A percentile compares a stretch with the other conserved stretches of the same genome.
These are phyloP conservation scores for Theocolax elegans DNA, from an alignment of 1,140 invertebrate genomes.

Conservation along the genomic window DNA sequence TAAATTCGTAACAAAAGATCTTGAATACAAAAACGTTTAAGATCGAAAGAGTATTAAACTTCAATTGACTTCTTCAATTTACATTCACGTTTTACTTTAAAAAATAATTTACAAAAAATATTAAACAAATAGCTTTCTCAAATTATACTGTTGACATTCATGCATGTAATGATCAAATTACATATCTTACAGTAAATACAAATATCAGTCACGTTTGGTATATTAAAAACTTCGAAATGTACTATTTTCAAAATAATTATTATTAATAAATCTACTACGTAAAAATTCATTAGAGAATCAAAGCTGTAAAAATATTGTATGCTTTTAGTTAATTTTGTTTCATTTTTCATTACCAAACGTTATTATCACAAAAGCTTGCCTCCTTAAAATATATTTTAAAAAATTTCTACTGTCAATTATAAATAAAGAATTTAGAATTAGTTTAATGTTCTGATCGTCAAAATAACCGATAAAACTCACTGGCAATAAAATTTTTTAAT, in stretches of 20 bases:
- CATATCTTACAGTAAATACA: conserved; percentile 5
- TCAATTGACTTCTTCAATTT: conserved; percentile 15
- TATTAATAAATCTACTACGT: conserved; percentile 19
- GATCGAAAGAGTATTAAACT: conserved; percentile 22
- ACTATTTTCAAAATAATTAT: conserved; percentile 3
- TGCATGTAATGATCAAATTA: conserved; percentile 22
- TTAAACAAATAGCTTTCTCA: conserved; percentile 23
- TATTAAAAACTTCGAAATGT: conserved; percentile 31
- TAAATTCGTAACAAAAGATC: conserved; percentile 22
- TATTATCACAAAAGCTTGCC: conserved; percentile 46
- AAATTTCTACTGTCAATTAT: conserved; percentile 47
- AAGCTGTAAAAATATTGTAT: conserved; percentile 21
- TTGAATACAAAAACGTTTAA: conserved; percentile 8
- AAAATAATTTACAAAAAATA: conserved; percentile 28
- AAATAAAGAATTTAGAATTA: conserved; percentile 51
- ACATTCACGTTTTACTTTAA: conserved; percentile 14
- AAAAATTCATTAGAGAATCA: conserved; percentile 27
- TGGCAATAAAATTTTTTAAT: conserved; percentile 47
- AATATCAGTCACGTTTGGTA: conserved; percentile 32
- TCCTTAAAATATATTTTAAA: conserved; percentile 42
- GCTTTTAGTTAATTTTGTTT: no score
- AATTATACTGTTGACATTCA: conserved; percentile 21
- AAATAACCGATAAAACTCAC: conserved; percentile 45
- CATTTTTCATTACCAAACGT: no score
- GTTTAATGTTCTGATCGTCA: conserved; percentile 37